phyloP scores from a whole-genome alignment of 2,797 vertebrate genomes.

The Erpetoichthys calabaricus region DNA sequence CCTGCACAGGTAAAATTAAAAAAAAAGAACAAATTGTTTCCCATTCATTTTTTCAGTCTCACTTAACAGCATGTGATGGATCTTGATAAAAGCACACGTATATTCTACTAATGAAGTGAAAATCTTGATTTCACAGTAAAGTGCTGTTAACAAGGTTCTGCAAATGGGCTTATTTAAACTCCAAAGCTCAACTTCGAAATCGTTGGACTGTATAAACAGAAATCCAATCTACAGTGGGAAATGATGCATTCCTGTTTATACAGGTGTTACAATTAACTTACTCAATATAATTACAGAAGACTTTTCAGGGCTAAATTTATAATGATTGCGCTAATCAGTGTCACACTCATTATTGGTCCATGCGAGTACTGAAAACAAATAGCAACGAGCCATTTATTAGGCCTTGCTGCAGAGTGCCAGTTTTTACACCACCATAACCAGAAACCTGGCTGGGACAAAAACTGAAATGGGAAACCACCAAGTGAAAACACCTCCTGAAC shows the following conservation, averaged over 20 bases:
- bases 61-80: constrained; percentile 8
- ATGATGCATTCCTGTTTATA: constrained; percentile 1
- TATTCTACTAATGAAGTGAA: constrained; percentile 13
- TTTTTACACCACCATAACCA: too few species aligned
- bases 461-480: too few species aligned
- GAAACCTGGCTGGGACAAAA: too few species aligned
- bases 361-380: too few species aligned
- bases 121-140: constrained; percentile 6
- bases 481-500: too few species aligned
- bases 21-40: constrained; percentile 8
- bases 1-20: constrained; percentile 11
- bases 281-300: not conserved
- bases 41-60: constrained; percentile 27
- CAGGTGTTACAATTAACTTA: constrained; percentile 1
- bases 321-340: constrained; percentile 2
- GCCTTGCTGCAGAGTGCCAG: too few species aligned
- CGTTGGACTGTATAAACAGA: not conserved
- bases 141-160: constrained; percentile 1
- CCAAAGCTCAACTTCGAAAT: not conserved
- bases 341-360: too few species aligned
- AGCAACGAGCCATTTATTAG: too few species aligned
- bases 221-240: not conserved
- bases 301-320: constrained; percentile 1
- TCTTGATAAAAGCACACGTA: constrained; percentile 6
- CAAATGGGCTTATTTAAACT: constrained; percentile 15